These are phyloP conservation scores for Isichthys henryi DNA, from an alignment of 2,113 vertebrate species.

Conservation along the genomic window DNA sequence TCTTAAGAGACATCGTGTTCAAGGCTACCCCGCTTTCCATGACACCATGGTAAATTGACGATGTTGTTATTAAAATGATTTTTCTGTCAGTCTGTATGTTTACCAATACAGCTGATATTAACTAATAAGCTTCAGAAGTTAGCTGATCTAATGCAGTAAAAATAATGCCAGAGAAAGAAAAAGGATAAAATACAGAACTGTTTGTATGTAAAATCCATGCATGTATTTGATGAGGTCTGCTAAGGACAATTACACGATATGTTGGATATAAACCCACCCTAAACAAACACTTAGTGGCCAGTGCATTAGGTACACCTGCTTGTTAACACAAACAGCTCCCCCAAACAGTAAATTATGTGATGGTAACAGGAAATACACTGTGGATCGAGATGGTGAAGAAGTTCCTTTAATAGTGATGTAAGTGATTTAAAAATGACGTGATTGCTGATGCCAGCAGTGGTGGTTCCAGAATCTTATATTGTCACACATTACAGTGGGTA, in stretches of 20 bases:
- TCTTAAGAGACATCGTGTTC: not conserved
- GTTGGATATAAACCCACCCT: not conserved
- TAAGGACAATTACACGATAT: no score
- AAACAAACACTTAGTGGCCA: not conserved
- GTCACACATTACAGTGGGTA: not conserved
- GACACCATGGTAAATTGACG: not conserved
- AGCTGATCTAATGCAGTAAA: not conserved
- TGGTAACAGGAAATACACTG: not conserved
- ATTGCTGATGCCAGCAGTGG: not conserved
- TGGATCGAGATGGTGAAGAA: not conserved
- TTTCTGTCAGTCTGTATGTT: not conserved
- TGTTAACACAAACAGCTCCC: not conserved
- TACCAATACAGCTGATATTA: not conserved
- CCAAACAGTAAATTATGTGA: not conserved
- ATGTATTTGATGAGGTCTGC: not conserved
- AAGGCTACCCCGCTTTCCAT: not conserved
- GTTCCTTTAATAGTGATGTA: not conserved
- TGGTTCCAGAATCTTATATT: not conserved
- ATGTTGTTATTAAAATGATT: not conserved
- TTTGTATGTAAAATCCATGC: not conserved
- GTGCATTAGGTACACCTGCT: not conserved
- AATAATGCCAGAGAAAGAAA: not conserved
- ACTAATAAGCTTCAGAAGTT: not conserved
- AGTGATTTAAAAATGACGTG: not conserved
- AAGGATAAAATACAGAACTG: not conserved